These are phyloP conservation scores for Macropus fuliginosus DNA, from an alignment of 2,797 vertebrate genomes.

Conservation along the genomic window DNA sequence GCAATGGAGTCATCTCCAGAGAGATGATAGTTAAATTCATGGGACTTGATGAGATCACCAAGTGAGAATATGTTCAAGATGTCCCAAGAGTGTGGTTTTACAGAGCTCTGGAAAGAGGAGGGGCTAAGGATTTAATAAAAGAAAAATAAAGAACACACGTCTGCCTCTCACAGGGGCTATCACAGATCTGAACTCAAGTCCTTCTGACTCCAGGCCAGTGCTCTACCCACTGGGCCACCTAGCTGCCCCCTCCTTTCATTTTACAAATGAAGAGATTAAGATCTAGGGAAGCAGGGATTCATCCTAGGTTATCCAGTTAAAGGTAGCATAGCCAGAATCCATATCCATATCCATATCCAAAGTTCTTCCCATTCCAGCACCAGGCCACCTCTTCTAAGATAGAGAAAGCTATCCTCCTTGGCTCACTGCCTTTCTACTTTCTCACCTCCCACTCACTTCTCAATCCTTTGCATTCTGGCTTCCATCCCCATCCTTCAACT, in stretches of 20 bases:
- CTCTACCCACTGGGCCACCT: background rate
- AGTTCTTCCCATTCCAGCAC: background rate
- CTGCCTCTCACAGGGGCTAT: background rate
- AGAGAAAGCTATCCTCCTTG: background rate
- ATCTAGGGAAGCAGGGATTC: background rate
- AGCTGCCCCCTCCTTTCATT: background rate
- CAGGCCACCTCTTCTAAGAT: background rate
- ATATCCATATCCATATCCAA: background rate
- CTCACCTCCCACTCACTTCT: background rate
- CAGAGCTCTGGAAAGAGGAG: background rate
- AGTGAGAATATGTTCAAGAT: background rate
- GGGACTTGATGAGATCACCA: background rate
- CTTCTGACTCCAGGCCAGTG: too few relatives aligned
- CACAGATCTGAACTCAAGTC: background rate
- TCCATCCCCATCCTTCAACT: background rate
- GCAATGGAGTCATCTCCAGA: background rate
- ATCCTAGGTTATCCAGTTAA: background rate
- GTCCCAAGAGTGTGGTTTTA: background rate
- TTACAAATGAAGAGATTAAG: background rate
- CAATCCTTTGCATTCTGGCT: background rate
- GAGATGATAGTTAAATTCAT: background rate
- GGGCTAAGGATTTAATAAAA: background rate
- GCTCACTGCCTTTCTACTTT: background rate
- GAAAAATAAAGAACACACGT: background rate
- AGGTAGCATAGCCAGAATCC: background rate